A percentile compares a stretch with the other conserved stretches of the same genome.
Evolutionary conservation across 2,797 vertebrate genomes (phyloP).

Genomic region (Chromobotia macracanthus): DNA sequence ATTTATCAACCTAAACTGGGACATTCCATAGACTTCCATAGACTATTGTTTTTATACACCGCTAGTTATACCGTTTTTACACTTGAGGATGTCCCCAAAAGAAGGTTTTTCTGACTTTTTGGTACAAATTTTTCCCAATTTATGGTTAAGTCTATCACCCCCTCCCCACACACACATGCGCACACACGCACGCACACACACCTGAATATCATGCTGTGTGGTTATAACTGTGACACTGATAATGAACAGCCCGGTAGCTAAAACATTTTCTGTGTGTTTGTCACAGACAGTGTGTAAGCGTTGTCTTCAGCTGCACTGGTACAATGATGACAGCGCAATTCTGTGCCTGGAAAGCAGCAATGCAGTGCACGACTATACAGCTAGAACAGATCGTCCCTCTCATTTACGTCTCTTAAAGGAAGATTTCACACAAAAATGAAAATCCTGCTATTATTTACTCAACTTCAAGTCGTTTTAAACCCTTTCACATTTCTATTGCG

Average conservation of each 20-base stretch:
- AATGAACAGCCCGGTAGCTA: background rate
- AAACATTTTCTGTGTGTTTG: background rate
- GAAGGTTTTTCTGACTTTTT: too few species aligned
- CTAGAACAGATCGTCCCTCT: background rate
- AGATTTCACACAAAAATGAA: background rate
- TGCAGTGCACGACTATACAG: slow-evolving; percentile 9
- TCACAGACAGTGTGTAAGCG: background rate
- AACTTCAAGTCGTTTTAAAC: too few species aligned
- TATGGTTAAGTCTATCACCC: too few species aligned
- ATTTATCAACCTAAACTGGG: too few species aligned
- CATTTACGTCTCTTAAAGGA: background rate
- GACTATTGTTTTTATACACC: too few species aligned
- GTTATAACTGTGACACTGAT: background rate
- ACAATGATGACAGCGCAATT: slow-evolving; percentile 46
- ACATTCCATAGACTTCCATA: too few species aligned
- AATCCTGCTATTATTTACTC: too few species aligned
- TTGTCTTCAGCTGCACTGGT: slow-evolving; percentile 31
- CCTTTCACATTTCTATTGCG: too few species aligned
- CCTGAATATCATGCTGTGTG: background rate
- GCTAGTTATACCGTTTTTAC: too few species aligned
- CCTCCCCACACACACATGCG: too few species aligned
- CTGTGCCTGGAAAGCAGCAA: slow-evolving; percentile 13
- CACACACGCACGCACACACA: background rate
- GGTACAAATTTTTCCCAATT: too few species aligned
- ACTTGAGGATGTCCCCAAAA: too few species aligned